phyloP scores from a whole-genome alignment of 2,888 invertebrate species.

The Drosophila tripunctata region DNA sequence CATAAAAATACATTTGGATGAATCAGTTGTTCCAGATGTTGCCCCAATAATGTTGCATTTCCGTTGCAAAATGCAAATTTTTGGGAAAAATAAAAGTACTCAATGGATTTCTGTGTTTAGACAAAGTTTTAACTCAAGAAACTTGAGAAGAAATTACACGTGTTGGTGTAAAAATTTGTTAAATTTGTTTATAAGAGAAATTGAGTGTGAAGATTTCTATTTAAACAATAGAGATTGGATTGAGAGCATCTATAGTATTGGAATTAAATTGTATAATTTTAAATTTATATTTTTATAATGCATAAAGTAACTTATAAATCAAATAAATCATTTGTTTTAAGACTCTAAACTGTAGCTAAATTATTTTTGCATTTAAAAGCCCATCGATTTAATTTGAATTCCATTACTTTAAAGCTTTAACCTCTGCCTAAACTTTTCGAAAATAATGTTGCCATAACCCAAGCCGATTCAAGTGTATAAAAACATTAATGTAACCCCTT shows the following conservation, averaged over 20 bases:
- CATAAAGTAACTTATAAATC: too few relatives aligned
- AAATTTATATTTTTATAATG: too few relatives aligned
- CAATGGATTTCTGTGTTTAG: background rate
- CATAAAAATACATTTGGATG: conserved; percentile 30
- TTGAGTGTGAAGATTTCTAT: too few relatives aligned
- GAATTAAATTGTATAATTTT: too few relatives aligned
- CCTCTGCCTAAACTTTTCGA: too few relatives aligned
- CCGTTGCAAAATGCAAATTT: conserved; percentile 23
- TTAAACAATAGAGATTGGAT: too few relatives aligned
- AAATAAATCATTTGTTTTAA: too few relatives aligned
- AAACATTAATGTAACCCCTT: background rate
- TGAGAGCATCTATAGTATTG: too few relatives aligned
- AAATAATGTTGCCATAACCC: background rate
- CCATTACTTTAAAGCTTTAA: too few relatives aligned
- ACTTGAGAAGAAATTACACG: background rate
- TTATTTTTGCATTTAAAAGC: too few relatives aligned
- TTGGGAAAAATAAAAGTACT: background rate
- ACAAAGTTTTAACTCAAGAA: background rate
- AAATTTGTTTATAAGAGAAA: background rate
- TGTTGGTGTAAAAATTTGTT: background rate
- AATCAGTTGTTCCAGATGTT: conserved; percentile 44
- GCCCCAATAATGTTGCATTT: conserved; percentile 26
- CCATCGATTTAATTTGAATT: too few relatives aligned
- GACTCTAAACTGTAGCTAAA: too few relatives aligned
- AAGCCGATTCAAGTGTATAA: background rate